Evolutionary conservation across 92 coral and sea anemone genomes (phyloP), one percentile per base, ranked within the genome.

Genomic region (Metridium senile): DNA sequence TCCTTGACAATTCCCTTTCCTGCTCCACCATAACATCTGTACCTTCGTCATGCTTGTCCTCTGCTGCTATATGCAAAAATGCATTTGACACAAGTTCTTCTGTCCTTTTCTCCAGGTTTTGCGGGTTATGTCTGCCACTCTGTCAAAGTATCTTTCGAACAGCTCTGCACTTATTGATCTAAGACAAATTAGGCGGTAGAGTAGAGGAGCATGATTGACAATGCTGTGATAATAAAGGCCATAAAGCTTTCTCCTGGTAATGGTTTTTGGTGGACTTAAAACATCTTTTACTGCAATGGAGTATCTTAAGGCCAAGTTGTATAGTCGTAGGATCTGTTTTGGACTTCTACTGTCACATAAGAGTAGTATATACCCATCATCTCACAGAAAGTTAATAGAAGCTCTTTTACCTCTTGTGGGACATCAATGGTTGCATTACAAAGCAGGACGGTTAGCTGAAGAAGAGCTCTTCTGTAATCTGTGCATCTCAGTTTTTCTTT

Each of bases 141-240:
- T 71, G 78, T 80, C 72, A 32, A 80, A 80, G 54, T 27, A 74
- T 47, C 85, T 53, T 57, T 85, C 84, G 59, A 81, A 33, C 71
- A 85, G 76, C 74, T 73, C 77, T 18, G 77, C 79, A 79, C 58
- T 53, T 57, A 71, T 81, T 62, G 84, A 72, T 28, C 70, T 58
- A 62, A 84, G 73, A 31, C 79, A 84, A 67, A 76, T 57, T 13
- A 84, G 77, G 26, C 79, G 71, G 53, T 84, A 70, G 29, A 84
- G 73, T 27, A 84, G 62, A 57, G 84, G 74, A 11, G 83, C 88
- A 77, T 84, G 88, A 71, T 75, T 69, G 0, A 76, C 76, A 26
- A 73, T 74, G 47, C 79, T 58, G 74, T 82, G 86, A 49, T 76
- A 74, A 66, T 82, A 77, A 11, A 78, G 56, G 1, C 83, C 83